A percentile compares a stretch with the other conserved stretches of the same genome.
phyloP scores from a whole-genome alignment of 35 echinoderm and acorn worm genomes.

The Apostichopus californicus region DNA sequence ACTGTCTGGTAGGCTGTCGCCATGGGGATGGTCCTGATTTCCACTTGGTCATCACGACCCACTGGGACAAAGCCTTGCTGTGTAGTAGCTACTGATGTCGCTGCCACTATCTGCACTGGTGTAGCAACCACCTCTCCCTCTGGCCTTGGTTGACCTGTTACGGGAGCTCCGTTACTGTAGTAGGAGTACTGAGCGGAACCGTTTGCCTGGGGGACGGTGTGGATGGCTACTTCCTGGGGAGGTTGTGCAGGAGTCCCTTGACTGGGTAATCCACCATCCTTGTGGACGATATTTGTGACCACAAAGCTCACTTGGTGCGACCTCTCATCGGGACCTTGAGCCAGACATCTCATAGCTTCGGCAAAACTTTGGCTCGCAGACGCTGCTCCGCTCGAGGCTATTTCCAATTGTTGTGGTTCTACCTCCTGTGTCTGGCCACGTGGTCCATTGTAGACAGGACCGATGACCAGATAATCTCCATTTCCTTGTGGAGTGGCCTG shows the following conservation, averaged over 20 bases:
- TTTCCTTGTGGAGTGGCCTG: neutral
- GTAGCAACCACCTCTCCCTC: slow-evolving; percentile 24
- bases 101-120: slow-evolving; percentile 32
- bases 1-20: slow-evolving; percentile 21
- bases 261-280: slow-evolving; percentile 5
- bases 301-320: slow-evolving; percentile 33
- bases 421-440: neutral
- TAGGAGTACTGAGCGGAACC: neutral
- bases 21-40: neutral
- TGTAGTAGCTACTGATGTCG: neutral
- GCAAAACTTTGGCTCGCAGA: slow-evolving; percentile 35
- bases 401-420: slow-evolving; percentile 2
- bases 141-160: neutral
- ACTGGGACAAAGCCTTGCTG: neutral
- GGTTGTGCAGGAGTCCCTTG: neutral
- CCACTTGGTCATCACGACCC: neutral
- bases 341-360: slow-evolving; percentile 58
- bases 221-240: slow-evolving; percentile 37
- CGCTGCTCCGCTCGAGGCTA: neutral
- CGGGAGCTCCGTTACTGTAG: neutral
- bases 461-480: slow-evolving; percentile 42
- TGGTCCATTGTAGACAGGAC: slow-evolving; percentile 11
- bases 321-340: slow-evolving; percentile 38
- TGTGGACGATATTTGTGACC: slow-evolving; percentile 45
- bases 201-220: slow-evolving; percentile 21